These are phyloP conservation scores for Phoronis australis DNA, from an alignment of 2,888 invertebrate genomes.

Conservation along the genomic window DNA sequence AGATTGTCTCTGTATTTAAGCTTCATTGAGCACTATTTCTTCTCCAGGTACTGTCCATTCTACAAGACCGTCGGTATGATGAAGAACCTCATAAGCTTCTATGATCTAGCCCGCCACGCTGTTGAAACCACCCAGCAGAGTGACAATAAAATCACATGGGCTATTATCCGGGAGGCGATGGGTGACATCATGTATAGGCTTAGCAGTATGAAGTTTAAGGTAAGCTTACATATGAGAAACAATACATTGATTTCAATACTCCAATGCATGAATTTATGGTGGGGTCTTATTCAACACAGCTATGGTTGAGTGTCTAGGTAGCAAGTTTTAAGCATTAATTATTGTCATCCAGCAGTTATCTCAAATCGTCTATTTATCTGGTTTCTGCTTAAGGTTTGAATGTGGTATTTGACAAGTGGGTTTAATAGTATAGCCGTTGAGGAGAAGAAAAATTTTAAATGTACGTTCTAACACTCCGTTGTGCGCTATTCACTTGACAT, in stretches of 20 bases:
- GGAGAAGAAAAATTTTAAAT: no score
- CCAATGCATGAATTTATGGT: background rate
- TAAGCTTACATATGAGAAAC: constrained; percentile 47
- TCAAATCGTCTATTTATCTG: no score
- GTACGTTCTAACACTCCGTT: no score
- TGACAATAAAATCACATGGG: constrained; percentile 99
- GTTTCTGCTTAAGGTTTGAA: no score
- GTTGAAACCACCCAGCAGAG: constrained; percentile 98
- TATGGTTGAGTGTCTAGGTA: background rate
- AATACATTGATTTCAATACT: background rate
- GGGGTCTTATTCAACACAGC: no score
- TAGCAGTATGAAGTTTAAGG: constrained; percentile 99
- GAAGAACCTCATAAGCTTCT: constrained; percentile 95
- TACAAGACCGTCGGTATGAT: constrained; percentile 99
- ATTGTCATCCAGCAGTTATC: no score
- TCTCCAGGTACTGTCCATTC: constrained; percentile 88
- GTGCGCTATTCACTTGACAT: no score
- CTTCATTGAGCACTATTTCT: no score
- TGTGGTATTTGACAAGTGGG: no score
- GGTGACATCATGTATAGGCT: constrained; percentile 90
- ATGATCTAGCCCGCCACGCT: constrained; percentile 95
- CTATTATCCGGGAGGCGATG: constrained; percentile 95
- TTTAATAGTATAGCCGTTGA: no score
- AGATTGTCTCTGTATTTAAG: no score
- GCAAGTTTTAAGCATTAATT: no score